These are phyloP conservation scores for Cercocebus atys DNA, from an alignment of 2,113 vertebrate genomes.

Conservation along the genomic window DNA sequence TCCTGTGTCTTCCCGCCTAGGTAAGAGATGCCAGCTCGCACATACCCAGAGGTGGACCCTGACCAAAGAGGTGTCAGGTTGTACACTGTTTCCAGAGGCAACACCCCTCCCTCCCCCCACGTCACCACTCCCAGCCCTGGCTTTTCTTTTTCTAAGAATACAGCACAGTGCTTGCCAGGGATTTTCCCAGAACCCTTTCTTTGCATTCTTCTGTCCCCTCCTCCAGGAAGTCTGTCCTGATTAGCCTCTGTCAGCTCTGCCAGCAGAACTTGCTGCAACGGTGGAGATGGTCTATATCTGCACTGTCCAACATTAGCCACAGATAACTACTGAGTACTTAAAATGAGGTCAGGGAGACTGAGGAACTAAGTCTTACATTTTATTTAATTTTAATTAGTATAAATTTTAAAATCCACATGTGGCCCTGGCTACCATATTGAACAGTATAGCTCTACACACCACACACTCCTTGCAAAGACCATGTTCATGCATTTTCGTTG, in stretches of 20 bases:
- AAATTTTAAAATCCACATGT: background rate
- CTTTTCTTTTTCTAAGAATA: background rate
- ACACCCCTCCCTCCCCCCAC: background rate
- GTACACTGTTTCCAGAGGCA: background rate
- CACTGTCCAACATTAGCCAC: background rate
- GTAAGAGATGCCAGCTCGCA: background rate
- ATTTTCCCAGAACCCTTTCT: background rate
- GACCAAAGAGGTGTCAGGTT: background rate
- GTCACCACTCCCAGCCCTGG: background rate
- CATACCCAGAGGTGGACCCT: background rate
- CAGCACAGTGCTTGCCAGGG: background rate
- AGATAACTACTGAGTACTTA: background rate
- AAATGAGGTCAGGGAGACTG: background rate
- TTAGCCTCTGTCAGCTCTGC: background rate
- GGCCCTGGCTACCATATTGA: background rate
- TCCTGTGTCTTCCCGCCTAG: background rate
- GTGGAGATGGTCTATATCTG: background rate
- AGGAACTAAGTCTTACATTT: background rate
- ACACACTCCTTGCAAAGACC: background rate
- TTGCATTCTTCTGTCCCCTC: background rate
- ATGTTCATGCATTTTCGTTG: background rate
- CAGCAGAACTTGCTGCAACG: background rate
- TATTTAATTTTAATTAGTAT: background rate
- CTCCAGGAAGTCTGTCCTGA: slow-evolving; percentile 20
- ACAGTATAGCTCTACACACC: background rate